Base-by-base conservation (phyloP, 1,140 invertebrate species). In the Proctacanthus coquilletti region DNA sequence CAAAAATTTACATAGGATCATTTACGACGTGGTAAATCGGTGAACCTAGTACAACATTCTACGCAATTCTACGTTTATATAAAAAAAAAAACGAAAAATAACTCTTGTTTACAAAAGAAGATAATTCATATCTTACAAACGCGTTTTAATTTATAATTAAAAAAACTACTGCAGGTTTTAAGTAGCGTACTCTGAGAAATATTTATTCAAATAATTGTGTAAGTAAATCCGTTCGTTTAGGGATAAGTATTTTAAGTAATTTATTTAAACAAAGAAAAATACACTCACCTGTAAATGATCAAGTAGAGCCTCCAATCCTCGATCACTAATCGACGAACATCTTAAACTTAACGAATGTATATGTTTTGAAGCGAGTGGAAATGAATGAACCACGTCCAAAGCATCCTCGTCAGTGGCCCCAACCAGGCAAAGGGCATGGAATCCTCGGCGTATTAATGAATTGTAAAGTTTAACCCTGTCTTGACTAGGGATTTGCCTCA, bases 391-490 rank as follows among this genome's bases (percentile, higher is more conserved):
- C 46, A 95, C 72, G 58, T 93, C 86, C 27, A 80, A 65, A 25
- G 88, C 77, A 63, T 94, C 88, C 50, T 86, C 82, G 56, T 95
- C 88, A 8, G 74, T 77, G 18, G 87, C 86, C 5, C 83, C 83
- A 35, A 88, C 69, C 27, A 93, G 66, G 31, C 78, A 77, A 2
- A 94, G 62, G 1, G 81, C 77, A 48, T 88, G 82, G 55, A 94
- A 92, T 18, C 84, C 84, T 44, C 88, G 69, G 43, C 77, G 66
- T 32, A 91, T 72, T 37, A 94, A 66, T 38, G 83, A 85, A 40
- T 77, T 76, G 61, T 87, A 92, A 40, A 88, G 74, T 23, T 75
- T 68, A 30, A 74, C 45, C 74, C 57, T 70, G 42, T 77, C 77
- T 43, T 70, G 72, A 14, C 68, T 69, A n/a, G 73, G 62, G 50